Conservation (phyloP, 2,797 vertebrate species). For the Pterois miles region DNA sequence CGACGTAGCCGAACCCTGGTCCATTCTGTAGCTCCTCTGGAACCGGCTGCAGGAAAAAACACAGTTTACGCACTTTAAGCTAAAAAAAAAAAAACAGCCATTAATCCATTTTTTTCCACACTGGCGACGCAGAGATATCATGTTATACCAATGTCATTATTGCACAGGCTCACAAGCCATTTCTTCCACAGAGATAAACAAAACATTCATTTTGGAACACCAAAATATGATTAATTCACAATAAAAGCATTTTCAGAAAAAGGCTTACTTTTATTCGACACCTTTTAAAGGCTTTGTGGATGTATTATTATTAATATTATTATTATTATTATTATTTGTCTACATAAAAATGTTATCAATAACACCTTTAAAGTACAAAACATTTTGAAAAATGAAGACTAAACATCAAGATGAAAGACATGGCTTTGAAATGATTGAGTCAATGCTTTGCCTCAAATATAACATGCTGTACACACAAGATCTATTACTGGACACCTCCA, state of each 20-base stretch:
- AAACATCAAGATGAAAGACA: not conserved
- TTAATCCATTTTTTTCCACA: no score
- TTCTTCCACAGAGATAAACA: no score
- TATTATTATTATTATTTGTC: no score
- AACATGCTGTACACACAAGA: slow-evolving; percentile 23
- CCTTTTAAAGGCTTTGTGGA: no score
- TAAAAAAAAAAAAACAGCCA: not conserved
- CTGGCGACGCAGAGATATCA: rapidly evolving
- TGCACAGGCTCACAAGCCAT: no score
- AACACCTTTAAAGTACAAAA: not conserved
- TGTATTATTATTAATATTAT: no score
- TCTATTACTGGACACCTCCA: slow-evolving; percentile 32
- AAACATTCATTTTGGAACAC: no score
- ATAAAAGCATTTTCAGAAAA: no score
- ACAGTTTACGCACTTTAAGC: not conserved
- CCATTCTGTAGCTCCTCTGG: slow-evolving; percentile 97
- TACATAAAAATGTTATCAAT: no score
- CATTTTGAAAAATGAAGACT: not conserved
- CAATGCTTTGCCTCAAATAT: slow-evolving; percentile 6
- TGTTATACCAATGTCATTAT: no score
- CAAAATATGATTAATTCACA: no score
- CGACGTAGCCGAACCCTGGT: slow-evolving; percentile 94
- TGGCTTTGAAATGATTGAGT: not conserved
- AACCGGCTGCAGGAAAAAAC: slow-evolving; percentile 84
- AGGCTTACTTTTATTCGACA: no score